phyloP scores from a whole-genome alignment of 1,140 invertebrate genomes.

The Drosophila suzukii region DNA sequence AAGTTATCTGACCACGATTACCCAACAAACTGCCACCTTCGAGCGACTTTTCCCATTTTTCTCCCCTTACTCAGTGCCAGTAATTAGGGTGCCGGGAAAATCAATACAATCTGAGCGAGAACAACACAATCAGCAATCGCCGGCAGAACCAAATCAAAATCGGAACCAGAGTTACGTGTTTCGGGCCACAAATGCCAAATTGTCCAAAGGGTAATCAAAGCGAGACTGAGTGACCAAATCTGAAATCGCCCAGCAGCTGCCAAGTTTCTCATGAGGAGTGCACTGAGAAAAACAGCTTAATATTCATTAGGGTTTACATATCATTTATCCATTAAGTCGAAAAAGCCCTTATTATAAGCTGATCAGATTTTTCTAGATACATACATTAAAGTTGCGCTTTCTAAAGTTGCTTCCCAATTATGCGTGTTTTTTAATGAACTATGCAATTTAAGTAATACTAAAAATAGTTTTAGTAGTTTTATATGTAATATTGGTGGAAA shows the following conservation, averaged over 20 bases:
- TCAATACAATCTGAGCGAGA: constrained; percentile 41
- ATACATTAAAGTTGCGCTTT: too few species aligned
- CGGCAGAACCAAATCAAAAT: constrained; percentile 17
- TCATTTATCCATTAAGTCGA: too few species aligned
- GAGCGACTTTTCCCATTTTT: constrained; percentile 15
- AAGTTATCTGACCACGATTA: constrained; percentile 28
- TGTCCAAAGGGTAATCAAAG: constrained; percentile 66
- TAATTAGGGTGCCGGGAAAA: constrained; percentile 43
- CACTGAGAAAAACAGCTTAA: neutral
- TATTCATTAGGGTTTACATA: neutral
- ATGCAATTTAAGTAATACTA: too few species aligned
- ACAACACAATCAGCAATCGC: constrained; percentile 36
- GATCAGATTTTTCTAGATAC: too few species aligned
- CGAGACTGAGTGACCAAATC: constrained; percentile 36
- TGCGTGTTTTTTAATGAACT: too few species aligned
- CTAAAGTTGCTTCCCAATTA: too few species aligned
- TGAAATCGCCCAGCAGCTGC: constrained; percentile 54
- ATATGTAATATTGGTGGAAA: too few species aligned
- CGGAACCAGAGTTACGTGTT: constrained; percentile 38
- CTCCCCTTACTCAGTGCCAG: constrained; percentile 1
- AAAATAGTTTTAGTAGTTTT: too few species aligned
- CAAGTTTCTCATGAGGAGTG: constrained; percentile 57
- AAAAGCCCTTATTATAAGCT: too few species aligned
- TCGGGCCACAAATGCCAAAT: constrained; percentile 59
- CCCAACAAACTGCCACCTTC: constrained; percentile 15